Conservation (phyloP, 2,888 invertebrate genomes). For the Caenorhabditis afra region DNA sequence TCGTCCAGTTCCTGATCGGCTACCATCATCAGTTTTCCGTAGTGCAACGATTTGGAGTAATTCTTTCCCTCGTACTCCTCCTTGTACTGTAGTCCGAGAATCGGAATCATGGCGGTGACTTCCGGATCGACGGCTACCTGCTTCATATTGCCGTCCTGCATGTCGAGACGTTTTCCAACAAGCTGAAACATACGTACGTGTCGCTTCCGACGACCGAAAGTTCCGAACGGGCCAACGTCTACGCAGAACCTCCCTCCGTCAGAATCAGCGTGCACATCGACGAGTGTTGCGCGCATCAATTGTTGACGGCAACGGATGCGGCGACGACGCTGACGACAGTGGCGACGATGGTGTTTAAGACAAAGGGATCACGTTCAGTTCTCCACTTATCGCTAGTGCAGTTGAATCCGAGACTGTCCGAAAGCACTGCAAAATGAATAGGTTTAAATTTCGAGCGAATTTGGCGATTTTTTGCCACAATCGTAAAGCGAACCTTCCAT, state of each 20-base stretch:
- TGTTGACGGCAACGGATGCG: too few relatives aligned
- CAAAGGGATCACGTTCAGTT: too few relatives aligned
- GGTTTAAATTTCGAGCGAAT: too few relatives aligned
- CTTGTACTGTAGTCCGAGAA: conserved; percentile 95
- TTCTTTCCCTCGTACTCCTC: conserved; percentile 91
- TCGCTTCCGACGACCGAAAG: conserved; percentile 87
- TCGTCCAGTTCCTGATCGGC: too few relatives aligned
- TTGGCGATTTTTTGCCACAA: too few relatives aligned
- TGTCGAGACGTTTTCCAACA: conserved; percentile 95
- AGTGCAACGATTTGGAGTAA: conserved; percentile 92
- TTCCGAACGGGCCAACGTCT: conserved; percentile 93
- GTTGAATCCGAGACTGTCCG: too few relatives aligned
- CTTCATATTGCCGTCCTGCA: conserved; percentile 96
- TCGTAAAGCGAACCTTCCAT: too few relatives aligned
- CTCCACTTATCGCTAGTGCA: too few relatives aligned
- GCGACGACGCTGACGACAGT: too few relatives aligned
- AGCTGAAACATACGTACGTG: conserved; percentile 92
- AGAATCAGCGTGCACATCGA: conserved; percentile 93
- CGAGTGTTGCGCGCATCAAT: conserved; percentile 90
- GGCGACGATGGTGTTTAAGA: too few relatives aligned
- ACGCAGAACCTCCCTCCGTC: conserved; percentile 99
- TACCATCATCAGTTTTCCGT: conserved; percentile 99
- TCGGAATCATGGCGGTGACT: conserved; percentile 96
- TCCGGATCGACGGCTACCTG: conserved; percentile 94
- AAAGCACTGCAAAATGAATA: too few relatives aligned